Evolutionary conservation across 2,113 vertebrate species (phyloP), one percentile per base, ranked within the genome.

Genomic region (Eclectus roratus): DNA sequence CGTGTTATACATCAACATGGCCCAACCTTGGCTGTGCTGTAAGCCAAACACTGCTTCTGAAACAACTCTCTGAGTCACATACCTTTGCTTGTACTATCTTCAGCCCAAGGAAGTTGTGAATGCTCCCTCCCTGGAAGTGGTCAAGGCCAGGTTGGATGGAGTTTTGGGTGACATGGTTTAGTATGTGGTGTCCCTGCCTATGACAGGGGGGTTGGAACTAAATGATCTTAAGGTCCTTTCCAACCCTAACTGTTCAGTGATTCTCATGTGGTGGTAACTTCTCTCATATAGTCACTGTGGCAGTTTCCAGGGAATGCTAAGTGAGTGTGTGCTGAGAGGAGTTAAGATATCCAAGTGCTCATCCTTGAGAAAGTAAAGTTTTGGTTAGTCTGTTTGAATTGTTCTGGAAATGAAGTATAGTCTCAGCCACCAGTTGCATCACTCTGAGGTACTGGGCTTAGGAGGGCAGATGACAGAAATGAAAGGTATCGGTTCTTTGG

Each of bases 401-500:
- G 44, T 73, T 92, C 24, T 47, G 63, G 58, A 68, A 35, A 6
- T 64, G 43, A 60, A 46, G 16, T 3, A 3, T 4, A 9, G 21
- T 27, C 29, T 72, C 27, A 58, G 53, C 11, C 37, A 44, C 16
- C 46, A 27, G 11, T 23, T 92, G 71, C 64, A 24, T 85, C 20
- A 3, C 52, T 49, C 13, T 20, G 31, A 2, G 1, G 29, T 35
- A 1, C 29, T 17, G 31, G 2, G 3, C 7, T 60, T 25, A 47
- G 65, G 17, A 77, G 46, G 28, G 20, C 16, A 64, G 29, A 58
- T 72, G 58, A 28, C 3, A 8, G 49, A 74, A 84, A 52, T 25
- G 5, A 24, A 28, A 55, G 35, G 7, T 44, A 8, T 13, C 27
- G 25, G 52, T 37, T 41, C 7, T 47, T 68, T 79, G 66, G 13